These are phyloP conservation scores for Siphlonurus alternatus DNA, from an alignment of 2,888 invertebrate genomes.

Conservation along the genomic window DNA sequence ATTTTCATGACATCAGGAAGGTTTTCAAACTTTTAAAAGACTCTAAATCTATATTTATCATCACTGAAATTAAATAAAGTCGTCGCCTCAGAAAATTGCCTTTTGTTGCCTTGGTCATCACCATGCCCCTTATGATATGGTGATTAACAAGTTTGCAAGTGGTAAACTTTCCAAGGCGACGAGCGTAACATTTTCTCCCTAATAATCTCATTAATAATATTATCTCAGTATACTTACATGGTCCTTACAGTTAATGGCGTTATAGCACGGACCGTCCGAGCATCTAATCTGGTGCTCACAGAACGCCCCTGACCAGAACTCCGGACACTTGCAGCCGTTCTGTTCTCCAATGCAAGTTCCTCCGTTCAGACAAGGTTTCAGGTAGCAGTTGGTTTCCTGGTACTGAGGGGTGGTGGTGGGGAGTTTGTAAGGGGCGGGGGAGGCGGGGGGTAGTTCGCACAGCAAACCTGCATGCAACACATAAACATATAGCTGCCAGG, in stretches of 20 bases:
- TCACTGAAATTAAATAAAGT: too few species aligned
- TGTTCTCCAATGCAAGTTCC: conserved; percentile 26
- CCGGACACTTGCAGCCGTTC: conserved; percentile 22
- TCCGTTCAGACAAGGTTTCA: conserved; percentile 33
- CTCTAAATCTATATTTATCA: too few species aligned
- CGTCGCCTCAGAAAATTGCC: too few species aligned
- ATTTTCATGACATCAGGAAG: too few species aligned
- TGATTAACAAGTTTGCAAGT: too few species aligned
- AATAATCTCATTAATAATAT: too few species aligned
- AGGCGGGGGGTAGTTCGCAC: neutral
- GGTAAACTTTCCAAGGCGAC: neutral
- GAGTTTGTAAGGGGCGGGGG: conserved; percentile 7
- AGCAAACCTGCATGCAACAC: neutral
- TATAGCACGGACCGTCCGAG: conserved; percentile 39
- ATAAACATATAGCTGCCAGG: neutral
- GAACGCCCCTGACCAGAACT: conserved; percentile 20
- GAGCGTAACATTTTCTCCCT: too few species aligned
- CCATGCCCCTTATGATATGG: too few species aligned
- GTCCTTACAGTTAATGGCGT: conserved; percentile 43
- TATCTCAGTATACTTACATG: conserved; percentile 27
- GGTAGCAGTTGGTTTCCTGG: conserved; percentile 19
- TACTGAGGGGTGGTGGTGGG: conserved; percentile 20
- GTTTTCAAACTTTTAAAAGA: too few species aligned
- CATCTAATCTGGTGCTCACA: conserved; percentile 27
- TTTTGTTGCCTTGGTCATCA: too few species aligned